Evolutionary conservation across 1,140 invertebrate species (phyloP).

Genomic region (Ericerus pela): DNA sequence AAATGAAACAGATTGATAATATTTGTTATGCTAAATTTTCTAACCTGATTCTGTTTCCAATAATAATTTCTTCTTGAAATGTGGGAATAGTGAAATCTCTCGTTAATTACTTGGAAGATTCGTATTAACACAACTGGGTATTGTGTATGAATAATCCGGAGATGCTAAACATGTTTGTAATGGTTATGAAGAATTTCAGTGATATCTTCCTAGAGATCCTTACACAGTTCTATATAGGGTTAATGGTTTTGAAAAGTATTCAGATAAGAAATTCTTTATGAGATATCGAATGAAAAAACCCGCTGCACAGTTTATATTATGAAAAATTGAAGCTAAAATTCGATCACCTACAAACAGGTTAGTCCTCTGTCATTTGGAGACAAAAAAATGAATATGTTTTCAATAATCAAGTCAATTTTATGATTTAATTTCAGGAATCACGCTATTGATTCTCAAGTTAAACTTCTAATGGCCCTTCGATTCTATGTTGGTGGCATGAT

Average conservation of each 20-base stretch:
- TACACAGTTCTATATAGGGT: not conserved
- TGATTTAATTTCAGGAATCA: not conserved
- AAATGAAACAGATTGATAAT: not conserved
- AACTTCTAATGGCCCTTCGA: not conserved
- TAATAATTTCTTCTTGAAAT: not conserved
- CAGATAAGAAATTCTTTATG: not conserved
- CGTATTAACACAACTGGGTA: not conserved
- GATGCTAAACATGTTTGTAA: not conserved
- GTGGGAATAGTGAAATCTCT: too few relatives aligned
- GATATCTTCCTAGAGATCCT: not conserved
- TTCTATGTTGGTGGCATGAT: not conserved
- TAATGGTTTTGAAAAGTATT: not conserved
- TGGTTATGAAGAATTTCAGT: not conserved
- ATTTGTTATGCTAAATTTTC: not conserved
- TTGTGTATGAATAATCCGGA: not conserved
- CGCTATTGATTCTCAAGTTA: not conserved
- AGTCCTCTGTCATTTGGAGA: too few relatives aligned
- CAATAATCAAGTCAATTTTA: not conserved
- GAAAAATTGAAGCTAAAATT: not conserved
- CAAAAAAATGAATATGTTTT: not conserved
- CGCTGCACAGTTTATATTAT: not conserved
- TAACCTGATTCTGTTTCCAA: not conserved
- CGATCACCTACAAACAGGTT: not conserved
- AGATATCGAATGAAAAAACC: not conserved
- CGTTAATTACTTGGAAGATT: too few relatives aligned